Conservation (phyloP, 2,113 vertebrate species). For the Semicossyphus pulcher region DNA sequence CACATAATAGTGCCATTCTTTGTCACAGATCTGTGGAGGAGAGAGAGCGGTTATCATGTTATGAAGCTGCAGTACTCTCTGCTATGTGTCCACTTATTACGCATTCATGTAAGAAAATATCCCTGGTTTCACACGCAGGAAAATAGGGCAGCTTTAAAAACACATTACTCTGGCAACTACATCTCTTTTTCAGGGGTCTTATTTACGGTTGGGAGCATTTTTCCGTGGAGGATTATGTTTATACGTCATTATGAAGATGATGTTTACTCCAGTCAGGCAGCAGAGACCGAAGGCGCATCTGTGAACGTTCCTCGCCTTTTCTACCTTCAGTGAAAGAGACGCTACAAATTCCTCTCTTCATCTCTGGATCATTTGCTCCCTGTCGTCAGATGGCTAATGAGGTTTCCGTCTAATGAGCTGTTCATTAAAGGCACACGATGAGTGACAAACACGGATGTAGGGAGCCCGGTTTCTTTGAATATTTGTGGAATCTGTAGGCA, state of each 20-base stretch:
- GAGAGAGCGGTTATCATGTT: constrained; percentile 25
- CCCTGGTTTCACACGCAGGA: constrained; percentile 11
- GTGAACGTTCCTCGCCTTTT: constrained; percentile 29
- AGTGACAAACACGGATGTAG: constrained; percentile 56
- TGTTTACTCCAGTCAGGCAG: constrained; percentile 57
- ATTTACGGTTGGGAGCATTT: constrained; percentile 45
- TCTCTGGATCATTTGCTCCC: constrained; percentile 63
- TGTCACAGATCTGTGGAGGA: constrained; percentile 93
- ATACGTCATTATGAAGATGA: constrained; percentile 46
- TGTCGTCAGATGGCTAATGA: constrained; percentile 67
- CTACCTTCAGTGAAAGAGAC: constrained; percentile 54
- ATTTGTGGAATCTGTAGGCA: constrained; percentile 4
- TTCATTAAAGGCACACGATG: constrained; percentile 68
- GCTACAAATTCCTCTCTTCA: constrained; percentile 47
- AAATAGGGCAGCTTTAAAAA: constrained; percentile 56
- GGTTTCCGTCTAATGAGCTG: constrained; percentile 67
- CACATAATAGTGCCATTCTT: constrained; percentile 98
- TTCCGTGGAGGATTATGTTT: constrained; percentile 55
- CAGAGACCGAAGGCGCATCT: constrained; percentile 27
- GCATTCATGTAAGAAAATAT: constrained; percentile 7
- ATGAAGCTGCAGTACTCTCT: constrained; percentile 1
- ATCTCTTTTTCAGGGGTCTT: neutral
- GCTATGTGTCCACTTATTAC: constrained; percentile 14
- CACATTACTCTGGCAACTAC: constrained; percentile 13
- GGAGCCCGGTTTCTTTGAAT: constrained; percentile 14